phyloP scores from a whole-genome alignment of 2,888 invertebrate genomes.

The Netelia virgata region DNA sequence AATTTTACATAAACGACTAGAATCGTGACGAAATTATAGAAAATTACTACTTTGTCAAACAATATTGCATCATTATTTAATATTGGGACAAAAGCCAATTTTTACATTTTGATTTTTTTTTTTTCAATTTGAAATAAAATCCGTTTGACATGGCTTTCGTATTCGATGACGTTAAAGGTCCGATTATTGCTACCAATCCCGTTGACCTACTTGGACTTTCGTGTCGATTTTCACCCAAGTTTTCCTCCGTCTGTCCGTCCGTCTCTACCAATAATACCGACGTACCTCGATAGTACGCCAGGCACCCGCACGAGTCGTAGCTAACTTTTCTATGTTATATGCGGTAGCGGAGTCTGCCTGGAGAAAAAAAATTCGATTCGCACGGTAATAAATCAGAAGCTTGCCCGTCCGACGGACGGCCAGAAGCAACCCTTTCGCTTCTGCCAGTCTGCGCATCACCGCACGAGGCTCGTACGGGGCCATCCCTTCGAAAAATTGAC shows the following conservation, averaged over 20 bases:
- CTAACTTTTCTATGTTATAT: slow-evolving; percentile 26
- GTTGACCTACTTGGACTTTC: slow-evolving; percentile 71
- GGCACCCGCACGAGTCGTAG: slow-evolving; percentile 51
- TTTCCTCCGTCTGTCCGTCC: slow-evolving; percentile 7
- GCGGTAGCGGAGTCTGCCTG: slow-evolving; percentile 53
- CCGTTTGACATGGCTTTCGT: background rate
- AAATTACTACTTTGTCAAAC: too few relatives aligned
- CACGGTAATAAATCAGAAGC: slow-evolving; percentile 80
- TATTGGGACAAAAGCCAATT: too few relatives aligned
- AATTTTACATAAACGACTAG: too few relatives aligned
- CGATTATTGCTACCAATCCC: slow-evolving; percentile 42
- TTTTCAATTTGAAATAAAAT: background rate
- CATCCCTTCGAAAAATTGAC: slow-evolving; percentile 65
- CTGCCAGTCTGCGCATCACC: slow-evolving; percentile 66
- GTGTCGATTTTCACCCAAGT: slow-evolving; percentile 26
- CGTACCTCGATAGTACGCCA: slow-evolving; percentile 31
- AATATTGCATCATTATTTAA: too few relatives aligned
- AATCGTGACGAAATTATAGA: too few relatives aligned
- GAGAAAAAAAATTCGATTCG: slow-evolving; percentile 80
- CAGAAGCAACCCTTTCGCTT: slow-evolving; percentile 77
- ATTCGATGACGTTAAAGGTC: slow-evolving; percentile 26
- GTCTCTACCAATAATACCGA: slow-evolving; percentile 22
- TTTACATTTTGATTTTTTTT: background rate
- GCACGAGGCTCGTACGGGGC: slow-evolving; percentile 36
- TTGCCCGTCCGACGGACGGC: slow-evolving; percentile 58